These are phyloP conservation scores for Holothuria leucospilota DNA, from an alignment of 53 echinoderm and acorn worm genomes.

Conservation along the genomic window DNA sequence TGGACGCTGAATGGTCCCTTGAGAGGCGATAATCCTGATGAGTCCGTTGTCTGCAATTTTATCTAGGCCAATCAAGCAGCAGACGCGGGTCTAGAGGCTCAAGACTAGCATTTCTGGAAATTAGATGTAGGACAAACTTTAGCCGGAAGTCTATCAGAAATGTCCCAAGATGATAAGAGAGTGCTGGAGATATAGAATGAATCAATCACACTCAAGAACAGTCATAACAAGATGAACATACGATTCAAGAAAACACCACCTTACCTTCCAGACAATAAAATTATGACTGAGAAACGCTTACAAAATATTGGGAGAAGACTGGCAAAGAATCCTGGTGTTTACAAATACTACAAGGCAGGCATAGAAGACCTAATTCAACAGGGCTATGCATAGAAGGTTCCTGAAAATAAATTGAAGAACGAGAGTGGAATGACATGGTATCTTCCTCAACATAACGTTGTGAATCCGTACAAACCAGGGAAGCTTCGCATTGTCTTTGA, in stretches of 20 bases:
- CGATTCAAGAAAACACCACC: conserved; percentile 60
- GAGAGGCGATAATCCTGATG: background rate
- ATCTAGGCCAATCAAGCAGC: conserved; percentile 37
- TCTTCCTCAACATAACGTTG: conserved; percentile 49
- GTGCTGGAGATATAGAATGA: conserved; percentile 32
- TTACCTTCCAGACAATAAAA: conserved; percentile 53
- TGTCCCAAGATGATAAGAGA: conserved; percentile 40
- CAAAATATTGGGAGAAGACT: conserved; percentile 46
- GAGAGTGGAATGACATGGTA: conserved; percentile 36
- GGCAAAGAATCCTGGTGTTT: conserved; percentile 8
- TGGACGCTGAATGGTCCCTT: conserved; percentile 66
- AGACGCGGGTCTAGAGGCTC: conserved; percentile 55
- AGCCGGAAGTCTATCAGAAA: conserved; percentile 15
- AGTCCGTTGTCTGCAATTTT: conserved; percentile 25
- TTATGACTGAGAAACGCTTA: conserved; percentile 60
- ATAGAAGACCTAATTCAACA: conserved; percentile 43
- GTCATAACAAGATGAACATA: conserved; percentile 66
- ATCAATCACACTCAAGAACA: conserved; percentile 33
- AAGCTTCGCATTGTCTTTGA: conserved; percentile 51
- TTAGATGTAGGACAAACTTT: conserved; percentile 49
- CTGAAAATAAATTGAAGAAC: background rate
- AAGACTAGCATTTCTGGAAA: conserved; percentile 67
- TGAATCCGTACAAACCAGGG: conserved; percentile 44
- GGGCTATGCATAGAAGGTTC: conserved; percentile 46
- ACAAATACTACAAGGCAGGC: conserved; percentile 36